phyloP scores from a whole-genome alignment of 64 coral and sea anemone genomes.

The Pachyseris speciosa region DNA sequence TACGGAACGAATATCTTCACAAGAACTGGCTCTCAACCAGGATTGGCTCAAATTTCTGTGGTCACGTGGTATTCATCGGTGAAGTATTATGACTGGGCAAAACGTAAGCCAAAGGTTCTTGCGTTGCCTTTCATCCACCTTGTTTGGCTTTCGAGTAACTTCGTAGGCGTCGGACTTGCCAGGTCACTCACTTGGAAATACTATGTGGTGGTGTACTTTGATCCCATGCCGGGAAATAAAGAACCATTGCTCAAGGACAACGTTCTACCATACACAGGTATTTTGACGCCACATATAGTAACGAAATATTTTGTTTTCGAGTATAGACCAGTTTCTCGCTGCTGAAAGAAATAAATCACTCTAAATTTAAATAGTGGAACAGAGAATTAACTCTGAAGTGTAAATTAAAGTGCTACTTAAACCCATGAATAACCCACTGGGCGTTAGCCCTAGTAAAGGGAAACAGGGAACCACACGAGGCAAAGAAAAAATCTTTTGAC shows the following conservation, averaged over 20 bases:
- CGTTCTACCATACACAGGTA: constrained; percentile 80
- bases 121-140: constrained; percentile 77
- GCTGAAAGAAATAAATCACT: too few species aligned
- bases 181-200: constrained; percentile 45
- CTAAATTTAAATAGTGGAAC: too few species aligned
- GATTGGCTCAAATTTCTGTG: constrained; percentile 51
- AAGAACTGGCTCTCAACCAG: constrained; percentile 28
- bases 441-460: too few species aligned
- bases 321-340: too few species aligned
- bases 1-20: constrained; percentile 73
- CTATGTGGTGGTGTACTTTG: constrained; percentile 72
- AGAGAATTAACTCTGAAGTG: too few species aligned
- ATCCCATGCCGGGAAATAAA: constrained; percentile 52
- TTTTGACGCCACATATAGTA: not conserved
- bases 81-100: constrained; percentile 61
- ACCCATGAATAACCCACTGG: too few species aligned
- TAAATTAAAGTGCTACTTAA: too few species aligned
- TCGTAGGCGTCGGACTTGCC: constrained; percentile 71
- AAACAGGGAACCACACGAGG: too few species aligned
- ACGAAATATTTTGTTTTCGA: too few species aligned
- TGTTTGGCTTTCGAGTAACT: constrained; percentile 52
- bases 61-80: constrained; percentile 52
- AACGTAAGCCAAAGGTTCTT: constrained; percentile 2
- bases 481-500: too few species aligned
- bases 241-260: constrained; percentile 22